These are phyloP conservation scores for Thalassoma bifasciatum DNA, from an alignment of 2,113 vertebrate genomes.

Conservation along the genomic window DNA sequence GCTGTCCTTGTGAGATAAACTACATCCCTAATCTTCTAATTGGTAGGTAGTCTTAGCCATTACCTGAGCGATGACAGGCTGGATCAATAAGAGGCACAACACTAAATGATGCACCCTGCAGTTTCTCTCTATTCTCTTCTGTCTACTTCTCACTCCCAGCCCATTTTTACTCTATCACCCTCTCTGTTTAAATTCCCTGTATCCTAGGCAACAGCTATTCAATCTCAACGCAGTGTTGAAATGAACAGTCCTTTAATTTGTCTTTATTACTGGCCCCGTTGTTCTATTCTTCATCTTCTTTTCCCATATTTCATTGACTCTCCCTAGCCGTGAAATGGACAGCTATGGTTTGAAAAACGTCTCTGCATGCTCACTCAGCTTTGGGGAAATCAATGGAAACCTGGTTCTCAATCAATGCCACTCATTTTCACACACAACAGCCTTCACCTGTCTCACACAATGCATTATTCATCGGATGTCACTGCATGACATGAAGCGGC, in stretches of 20 bases:
- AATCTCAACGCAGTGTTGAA: constrained; percentile 26
- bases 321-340: neutral
- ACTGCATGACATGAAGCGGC: constrained; percentile 42
- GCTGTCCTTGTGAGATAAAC: constrained; percentile 56
- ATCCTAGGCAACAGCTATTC: constrained; percentile 69
- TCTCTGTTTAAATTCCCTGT: constrained; percentile 55
- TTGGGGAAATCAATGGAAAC: constrained; percentile 61
- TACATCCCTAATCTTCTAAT: constrained; percentile 71
- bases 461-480: constrained; percentile 64
- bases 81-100: constrained; percentile 66
- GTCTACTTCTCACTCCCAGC: constrained; percentile 27
- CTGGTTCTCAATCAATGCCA: constrained; percentile 66
- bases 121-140: constrained; percentile 44
- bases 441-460: constrained; percentile 33
- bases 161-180: constrained; percentile 31
- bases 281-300: constrained; percentile 34
- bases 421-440: constrained; percentile 50
- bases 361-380: constrained; percentile 37
- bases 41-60: constrained; percentile 59
- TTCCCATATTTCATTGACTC: constrained; percentile 24
- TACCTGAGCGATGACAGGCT: constrained; percentile 67
- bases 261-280: constrained; percentile 59
- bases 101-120: constrained; percentile 61
- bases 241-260: constrained; percentile 65
- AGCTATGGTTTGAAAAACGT: constrained; percentile 34